Base-by-base conservation (phyloP, 2,113 vertebrate genomes). In the Plecturocebus donacophilus region DNA sequence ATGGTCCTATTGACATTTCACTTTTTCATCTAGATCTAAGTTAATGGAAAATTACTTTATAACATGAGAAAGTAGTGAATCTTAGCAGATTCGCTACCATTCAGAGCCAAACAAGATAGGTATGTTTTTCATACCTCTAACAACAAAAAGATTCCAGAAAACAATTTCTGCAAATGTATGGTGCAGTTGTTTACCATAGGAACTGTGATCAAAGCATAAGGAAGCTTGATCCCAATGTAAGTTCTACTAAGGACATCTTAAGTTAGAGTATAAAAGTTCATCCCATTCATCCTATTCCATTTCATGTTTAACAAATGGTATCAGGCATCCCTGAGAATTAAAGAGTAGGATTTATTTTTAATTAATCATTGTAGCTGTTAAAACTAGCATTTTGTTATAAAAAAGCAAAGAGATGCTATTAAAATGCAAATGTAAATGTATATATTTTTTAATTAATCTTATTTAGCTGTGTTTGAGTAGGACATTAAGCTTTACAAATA, bases 341-440 rank as follows among this genome's bases (percentile, higher is more conserved):
- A 52, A 64, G 56, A 90, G 5, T 93, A 84, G 5, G 16, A 47
- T 88, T 95, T 92, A 83, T 75, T 79, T 97, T 97, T 94, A 61
- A 76, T 73, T 92, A 91, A 68, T 90, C 19, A 10, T 42, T 92
- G 85, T 61, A 19, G 6, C 32, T 61, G 1, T 47, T 91, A 79
- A 81, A 90, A 86, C 32, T 58, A 90, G 14, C 14, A 83, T 82
- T 94, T 87, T 52, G 8, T 38, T 42, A 66, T 66, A 68, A 79
- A 77, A 88, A 9, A 87, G 23, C 14, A 54, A 79, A 58, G 6
- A 11, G 16, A 49, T 92, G 12, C 76, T 42, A 25, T 64, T 84
- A 91, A 92, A 80, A 49, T 27, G n/a, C 14, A 76, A 76, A 66
- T 86, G 94, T 13, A 71, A 91, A 94, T 83, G 17, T 30, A 64